Evolutionary conservation across 2,797 vertebrate genomes (phyloP), one percentile per base, ranked within the genome.

Genomic region (Dryobates pubescens): DNA sequence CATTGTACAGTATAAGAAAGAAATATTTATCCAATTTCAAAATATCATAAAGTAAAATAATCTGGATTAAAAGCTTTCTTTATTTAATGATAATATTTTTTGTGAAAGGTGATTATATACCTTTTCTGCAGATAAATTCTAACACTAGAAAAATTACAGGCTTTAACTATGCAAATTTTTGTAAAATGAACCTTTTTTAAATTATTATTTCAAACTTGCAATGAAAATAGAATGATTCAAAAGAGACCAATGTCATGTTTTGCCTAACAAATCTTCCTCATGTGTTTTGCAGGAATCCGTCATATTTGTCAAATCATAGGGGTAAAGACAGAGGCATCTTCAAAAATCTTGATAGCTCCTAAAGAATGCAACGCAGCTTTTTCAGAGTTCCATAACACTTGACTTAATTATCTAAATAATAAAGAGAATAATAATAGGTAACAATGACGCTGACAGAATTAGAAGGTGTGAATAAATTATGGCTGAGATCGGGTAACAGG

Each of bases 381-480:
- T 43, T 68, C 41, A 53, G 27, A 30, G 17, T 89, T 87, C 75
- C 45, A 32, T 54, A 76, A 54, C 24, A 43, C 8, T 79, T 85
- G 72, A 87, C 4, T 8, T 54, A 64, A 84, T 92, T 88, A 81
- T 77, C 59, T 78, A 51, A 88, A 59, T 19, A 69, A 57, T 75
- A 72, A 73, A 12, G 65, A 82, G 3, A 72, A 67, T 23, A 71
- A 83, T 56, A 85, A 68, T 29, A 79, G 32, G 32, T 54, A 84
- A 17, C 13, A 91, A 73, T 81, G 86, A 65, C 83, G 22, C 12
- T 57, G 29, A 49, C 7, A 69, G 24, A 88, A 83, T 83, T 86
- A 74, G 65, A 68, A 88, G 67, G 68, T 86, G 64, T 92, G 83
- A 94, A 88, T 91, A 94, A 91, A 91, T 92, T 92, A 81, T 0